Evolutionary conservation across 2,113 vertebrate species (phyloP), one percentile per base, ranked within the genome.

Genomic region (Sterna hirundo): DNA sequence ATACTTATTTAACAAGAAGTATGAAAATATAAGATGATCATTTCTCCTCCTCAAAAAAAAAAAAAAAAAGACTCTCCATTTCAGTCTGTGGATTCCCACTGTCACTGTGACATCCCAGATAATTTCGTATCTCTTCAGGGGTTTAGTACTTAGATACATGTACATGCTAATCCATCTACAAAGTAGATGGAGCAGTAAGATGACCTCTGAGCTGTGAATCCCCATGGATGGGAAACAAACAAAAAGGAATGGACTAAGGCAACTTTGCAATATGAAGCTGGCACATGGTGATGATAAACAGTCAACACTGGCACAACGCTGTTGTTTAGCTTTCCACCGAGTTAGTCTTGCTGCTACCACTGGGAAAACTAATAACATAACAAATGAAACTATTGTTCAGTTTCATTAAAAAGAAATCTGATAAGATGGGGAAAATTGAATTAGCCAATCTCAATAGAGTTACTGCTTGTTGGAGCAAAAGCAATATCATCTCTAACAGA

Each of bases 331-430:
- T 96, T 94, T 95, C 94, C 92, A 68, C 72, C 3, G 78, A 86
- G 94, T 93, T 97, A 96, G 93, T 95, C 96, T 94, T 90, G 9
- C 77, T 78, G 92, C 95, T 97, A 94, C 98, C 96, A 93, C 87
- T 96, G 98, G 98, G 97, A 97, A 97, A 98, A 97, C 97, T 97
- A 98, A 97, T 97, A 98, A 98, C 92, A 86, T 97, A 97, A 98
- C 97, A 97, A 98, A 98, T 97, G 97, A 98, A 98, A 98, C 96
- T 97, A 98, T 97, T 98, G 98, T 97, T 98, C 97, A 91, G 97
- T 98, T 98, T 98, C 98, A 98, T 98, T 98, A 98, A 98, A 97
- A 97, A 98, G 98, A 97, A 98, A 98, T 98, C 97, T 97, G 97
- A 98, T 98, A 98, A 98, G 96, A 98, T 94, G 92, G 96, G 95